These are phyloP conservation scores for Bombycilla garrulus DNA, from an alignment of 2,113 vertebrate genomes.

Conservation along the genomic window DNA sequence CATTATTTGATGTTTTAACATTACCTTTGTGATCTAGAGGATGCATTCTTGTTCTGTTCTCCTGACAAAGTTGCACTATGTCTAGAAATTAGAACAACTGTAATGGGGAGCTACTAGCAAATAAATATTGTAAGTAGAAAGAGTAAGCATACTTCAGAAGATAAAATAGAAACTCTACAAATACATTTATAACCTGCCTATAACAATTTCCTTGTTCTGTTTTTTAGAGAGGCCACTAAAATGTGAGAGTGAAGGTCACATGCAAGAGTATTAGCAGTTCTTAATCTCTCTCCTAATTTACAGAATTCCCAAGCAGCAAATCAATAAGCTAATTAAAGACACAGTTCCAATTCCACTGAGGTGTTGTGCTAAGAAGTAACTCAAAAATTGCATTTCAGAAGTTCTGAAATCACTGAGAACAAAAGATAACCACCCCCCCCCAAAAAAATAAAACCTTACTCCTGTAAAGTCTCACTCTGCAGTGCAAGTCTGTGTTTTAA, in stretches of 20 bases:
- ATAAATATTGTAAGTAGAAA: neutral
- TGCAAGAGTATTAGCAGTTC: neutral
- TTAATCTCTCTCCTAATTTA: neutral
- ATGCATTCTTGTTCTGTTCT: neutral
- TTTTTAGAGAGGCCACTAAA: neutral
- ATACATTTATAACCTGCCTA: neutral
- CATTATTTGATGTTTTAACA: neutral
- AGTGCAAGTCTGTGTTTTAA: neutral
- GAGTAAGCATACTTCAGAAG: neutral
- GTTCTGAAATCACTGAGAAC: neutral
- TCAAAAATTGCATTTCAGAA: neutral
- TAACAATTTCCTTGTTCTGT: neutral
- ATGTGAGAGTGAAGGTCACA: neutral
- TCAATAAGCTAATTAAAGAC: conserved; percentile 39
- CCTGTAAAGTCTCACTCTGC: neutral
- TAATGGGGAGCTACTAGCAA: neutral
- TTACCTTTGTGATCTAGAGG: neutral
- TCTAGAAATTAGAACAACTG: neutral
- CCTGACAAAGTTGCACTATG: neutral
- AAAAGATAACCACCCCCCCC: neutral
- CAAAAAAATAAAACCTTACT: neutral
- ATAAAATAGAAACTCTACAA: neutral
- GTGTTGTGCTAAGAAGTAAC: neutral
- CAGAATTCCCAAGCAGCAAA: neutral
- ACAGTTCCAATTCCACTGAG: neutral